Evolutionary conservation across 2,113 vertebrate species (phyloP).

Genomic region (Mastomys natalensis): DNA sequence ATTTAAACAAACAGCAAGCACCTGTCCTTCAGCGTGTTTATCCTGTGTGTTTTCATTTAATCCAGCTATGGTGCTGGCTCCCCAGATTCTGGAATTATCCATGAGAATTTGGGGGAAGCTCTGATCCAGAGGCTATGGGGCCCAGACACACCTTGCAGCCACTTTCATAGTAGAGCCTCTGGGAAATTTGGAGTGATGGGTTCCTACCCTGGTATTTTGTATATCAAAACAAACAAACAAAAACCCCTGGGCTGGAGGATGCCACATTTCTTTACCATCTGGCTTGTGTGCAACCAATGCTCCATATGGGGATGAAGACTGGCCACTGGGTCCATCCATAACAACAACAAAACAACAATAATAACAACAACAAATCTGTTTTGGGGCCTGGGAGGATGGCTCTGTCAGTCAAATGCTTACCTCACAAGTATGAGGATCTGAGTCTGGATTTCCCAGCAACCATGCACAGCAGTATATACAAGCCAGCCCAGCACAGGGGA

Average conservation of each 20-base stretch:
- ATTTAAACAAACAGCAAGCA: constrained; percentile 29
- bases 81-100: background rate
- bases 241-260: background rate
- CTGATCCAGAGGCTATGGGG: accelerated
- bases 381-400: background rate
- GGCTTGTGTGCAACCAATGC: accelerated
- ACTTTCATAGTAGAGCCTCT: background rate
- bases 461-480: background rate
- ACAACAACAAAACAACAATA: no score
- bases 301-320: background rate
- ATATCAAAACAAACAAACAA: background rate
- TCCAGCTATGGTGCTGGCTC: accelerated
- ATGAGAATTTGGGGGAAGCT: background rate
- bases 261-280: background rate
- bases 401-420: background rate
- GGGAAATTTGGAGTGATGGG: background rate
- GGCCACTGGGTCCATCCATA: background rate
- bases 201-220: background rate
- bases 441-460: background rate
- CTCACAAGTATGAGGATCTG: background rate
- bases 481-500: background rate
- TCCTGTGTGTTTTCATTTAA: background rate
- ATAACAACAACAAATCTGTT: background rate
- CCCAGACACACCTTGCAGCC: background rate
- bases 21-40: background rate